phyloP scores from a whole-genome alignment of 2,113 vertebrate species.

The Taurulus bubalis region DNA sequence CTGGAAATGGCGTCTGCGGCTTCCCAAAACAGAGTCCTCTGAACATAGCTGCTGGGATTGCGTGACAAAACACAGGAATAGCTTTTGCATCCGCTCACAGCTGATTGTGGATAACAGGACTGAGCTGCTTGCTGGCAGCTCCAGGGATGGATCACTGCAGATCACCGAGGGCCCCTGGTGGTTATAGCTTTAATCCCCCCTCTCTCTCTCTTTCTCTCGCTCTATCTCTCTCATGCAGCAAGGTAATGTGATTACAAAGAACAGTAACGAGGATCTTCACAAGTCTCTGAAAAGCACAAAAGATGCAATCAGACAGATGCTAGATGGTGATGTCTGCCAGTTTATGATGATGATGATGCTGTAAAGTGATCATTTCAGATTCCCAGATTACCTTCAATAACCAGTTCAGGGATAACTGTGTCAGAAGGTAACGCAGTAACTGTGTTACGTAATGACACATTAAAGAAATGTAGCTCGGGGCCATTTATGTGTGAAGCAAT shows the following conservation, averaged over 20 bases:
- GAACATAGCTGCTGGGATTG: conserved; percentile 52
- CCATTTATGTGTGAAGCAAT: neutral
- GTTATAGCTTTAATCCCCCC: conserved; percentile 19
- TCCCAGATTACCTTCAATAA: neutral
- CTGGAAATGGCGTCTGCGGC: conserved; percentile 15
- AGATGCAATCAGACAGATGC: neutral
- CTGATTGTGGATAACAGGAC: conserved; percentile 51
- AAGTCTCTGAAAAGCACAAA: neutral
- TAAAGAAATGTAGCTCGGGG: neutral
- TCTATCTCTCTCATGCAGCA: neutral
- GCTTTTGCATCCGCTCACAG: conserved; percentile 52
- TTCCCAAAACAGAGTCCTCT: conserved; percentile 17
- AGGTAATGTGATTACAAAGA: conserved; percentile 8
- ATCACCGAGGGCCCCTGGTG: conserved; percentile 64
- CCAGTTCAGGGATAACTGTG: neutral
- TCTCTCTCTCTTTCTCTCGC: neutral
- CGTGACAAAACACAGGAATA: conserved; percentile 66
- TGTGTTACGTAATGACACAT: neutral
- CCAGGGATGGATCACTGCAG: neutral
- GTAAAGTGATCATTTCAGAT: neutral
- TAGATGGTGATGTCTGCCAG: neutral
- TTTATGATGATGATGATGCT: neutral
- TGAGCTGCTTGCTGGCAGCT: conserved; percentile 30
- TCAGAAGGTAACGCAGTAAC: neutral
- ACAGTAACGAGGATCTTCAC: neutral